Evolutionary conservation across 37 sponge, comb jelly and placozoan species (phyloP), one percentile per base, ranked within the genome.

Genomic region (Diacarnus erythraeanus): DNA sequence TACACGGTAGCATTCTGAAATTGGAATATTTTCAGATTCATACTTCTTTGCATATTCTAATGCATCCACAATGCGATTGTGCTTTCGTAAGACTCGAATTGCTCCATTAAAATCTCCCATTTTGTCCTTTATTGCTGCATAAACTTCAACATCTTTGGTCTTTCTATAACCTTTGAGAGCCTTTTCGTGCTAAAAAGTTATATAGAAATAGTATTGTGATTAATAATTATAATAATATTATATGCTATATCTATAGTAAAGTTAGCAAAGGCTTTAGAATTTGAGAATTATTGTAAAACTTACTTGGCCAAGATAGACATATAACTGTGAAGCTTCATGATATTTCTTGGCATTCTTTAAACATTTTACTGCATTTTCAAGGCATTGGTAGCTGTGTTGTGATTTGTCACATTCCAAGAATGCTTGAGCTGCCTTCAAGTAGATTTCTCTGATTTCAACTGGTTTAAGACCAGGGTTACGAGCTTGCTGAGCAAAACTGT

Each of bases 331-430:
- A 35, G 88, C 88, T 34, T 61, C 44, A 29, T 44, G 27, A 38
- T 68, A 51, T 40, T 75, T 25, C 39, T 75, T 77, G 42, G 72
- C 84, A 42, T 83, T 91, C 29, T 71, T 57, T 6, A 91, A 77
- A 38, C 83, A 91, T 9, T 71, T 71, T 4, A 84, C 92, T 39
- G 92, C 92, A 69, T 80, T 37, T 33, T 36, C 23, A 35, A 89
- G 57, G 21, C 54, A 47, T 29, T 59, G 79, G 35, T 27, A 27
- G 20, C 59, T 56, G 42, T 84, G 66, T 42, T 78, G 38, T 36
- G 39, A 42, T 35, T 35, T 34, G 33, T 72, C 84, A 87, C 84
- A 78, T 39, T 87, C 40, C 17, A 91, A 44, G 34, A 84, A 86
- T 9, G 68, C 56, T 8, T 39, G 6, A 2, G 92, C 89, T 36